Base-by-base conservation (phyloP, 2,888 invertebrate species). In the Parnassius apollo region DNA sequence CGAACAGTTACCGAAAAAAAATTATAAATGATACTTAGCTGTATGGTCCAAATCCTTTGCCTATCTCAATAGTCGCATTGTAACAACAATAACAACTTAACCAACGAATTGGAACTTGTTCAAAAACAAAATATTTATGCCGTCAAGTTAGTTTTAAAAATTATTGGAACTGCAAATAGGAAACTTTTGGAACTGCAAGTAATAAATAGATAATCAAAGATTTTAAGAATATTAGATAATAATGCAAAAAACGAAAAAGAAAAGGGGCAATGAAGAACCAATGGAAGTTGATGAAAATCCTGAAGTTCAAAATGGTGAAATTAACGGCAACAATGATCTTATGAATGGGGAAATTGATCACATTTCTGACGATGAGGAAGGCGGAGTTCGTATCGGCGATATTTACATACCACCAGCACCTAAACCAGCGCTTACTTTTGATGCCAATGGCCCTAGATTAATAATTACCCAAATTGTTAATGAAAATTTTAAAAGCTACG, bases 401-500 rank as follows among this genome's bases (percentile, higher is more conserved):
- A 96, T 98, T 70, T 96, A 96, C 71, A 96, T 98, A 71, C 97
- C 97, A 0, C 96, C 96, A 0, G 94, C 96, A 1, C 93, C 95
- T 2, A 94, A 93, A 71, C 94, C 95, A 0, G 93, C 95, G 2
- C 93, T 94, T 59, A 95, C 95, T 2, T 94, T 95, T 66, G 96
- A 96, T 71, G 91, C 94, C 10, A 94, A 93, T 51, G 97, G 96
- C 0, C 96, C 98, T 0, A 93, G 99, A 18, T 88, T 99, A 52
- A 95, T 99, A 64, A 99, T 99, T 60, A 95, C 95, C 1, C 94
- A 96, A 72, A 99, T 99, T 71, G 95, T 95, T 0, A 98, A 98
- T 82, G 94, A 95, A 58, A 98, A 99, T 83, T 99, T 99, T 82
- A 99, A 99, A 86, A 99, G 99, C 77, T 99, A 99, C 77, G 98